Evolutionary conservation across 2,797 vertebrate species (phyloP), one percentile per base, ranked within the genome.

Genomic region (Galago senegalensis): DNA sequence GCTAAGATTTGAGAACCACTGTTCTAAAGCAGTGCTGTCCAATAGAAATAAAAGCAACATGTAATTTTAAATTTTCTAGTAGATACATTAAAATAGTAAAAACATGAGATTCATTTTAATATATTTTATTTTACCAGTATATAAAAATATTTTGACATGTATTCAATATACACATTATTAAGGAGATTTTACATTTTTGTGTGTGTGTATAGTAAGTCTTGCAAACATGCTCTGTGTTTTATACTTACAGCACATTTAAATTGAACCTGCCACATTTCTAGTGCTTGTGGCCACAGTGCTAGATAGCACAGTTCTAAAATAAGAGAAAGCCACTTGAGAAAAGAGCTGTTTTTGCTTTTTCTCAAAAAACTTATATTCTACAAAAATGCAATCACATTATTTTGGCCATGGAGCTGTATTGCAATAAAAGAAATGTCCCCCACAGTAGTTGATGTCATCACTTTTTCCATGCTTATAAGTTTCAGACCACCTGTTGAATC

Each of bases 101-200:
- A 90, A 60, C 9, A 20, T 46, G 40, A 86, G 77, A 67, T 61
- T 70, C 34, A 43, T 56, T 89, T 84, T 77, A 79, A 67, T 53
- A 12, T 61, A 40, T 58, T 89, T 76, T 77, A 46, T 79, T 93
- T 91, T 91, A 69, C 49, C 27, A 14, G 5, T 58, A 46, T 92
- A 75, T 43, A 61, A 61, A 94, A 86, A 86, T 70, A 72, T 65
- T 92, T 93, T 90, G 83, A 58, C 72, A 70, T 80, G 23, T 75
- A 43, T 86, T 89, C 61, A 94, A 1, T 83, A 69, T 93, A 79
- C 83, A 81, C 40, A 89, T 56, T 43, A 67, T 40, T 67, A 27
- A 25, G 65, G 73, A 79, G n/a, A 49, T 13, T 93, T 91, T 93
- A 49, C 27, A 60, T 40, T 83, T 7, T 73, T 63, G 49, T 53